Base-by-base conservation (phyloP, 1,140 invertebrate species). In the Trichogramma pretiosum region DNA sequence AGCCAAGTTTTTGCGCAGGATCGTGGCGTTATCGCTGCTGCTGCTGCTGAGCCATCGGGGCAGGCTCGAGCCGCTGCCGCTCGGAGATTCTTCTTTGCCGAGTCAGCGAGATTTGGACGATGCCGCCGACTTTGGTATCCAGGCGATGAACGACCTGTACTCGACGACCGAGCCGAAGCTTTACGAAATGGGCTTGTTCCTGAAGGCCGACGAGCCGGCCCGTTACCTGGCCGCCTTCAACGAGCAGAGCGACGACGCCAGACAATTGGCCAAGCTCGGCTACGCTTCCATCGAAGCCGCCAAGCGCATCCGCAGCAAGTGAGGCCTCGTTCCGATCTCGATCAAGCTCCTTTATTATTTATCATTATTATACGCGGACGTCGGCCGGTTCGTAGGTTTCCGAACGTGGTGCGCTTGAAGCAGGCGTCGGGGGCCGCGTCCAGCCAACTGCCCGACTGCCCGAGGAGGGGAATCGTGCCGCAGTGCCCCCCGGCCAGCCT, bases 201-300 rank as follows among this genome's bases (percentile, higher is more conserved):
- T 87, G n/a, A 68, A 75, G 13, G 62, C 70, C 14, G 77, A 78
- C 44, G 77, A 85, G 58, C 83, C 84, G n/a, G 83, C 82, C 2
- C 71, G 73, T n/a, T 82, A 78, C 59, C 77, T 87, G 21, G 84
- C 83, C 3, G 76, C 79, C 3, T 86, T 87, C 68, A 86, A 85
- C 59, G 75, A 77, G 36, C 83, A 84, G 32, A 76, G 76, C 1
- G 73, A 78, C 32, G 77, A 78, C 54, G 77, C 81, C 2, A 74
- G 75, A 46, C 67, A 73, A 24, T 73, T 82, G 35, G 76, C 84
- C n/a, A 70, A 72, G 55, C 82, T 78, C 47, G 84, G 82, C 2
- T 85, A 82, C 56, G 84, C 83, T 0, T 73, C 80, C 0, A 65
- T 86, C 2, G 77, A 84, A 58, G 79, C 82, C 0, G 74, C 75